Base-by-base conservation (phyloP, 2,888 invertebrate genomes). In the Ectemnius continuus region DNA sequence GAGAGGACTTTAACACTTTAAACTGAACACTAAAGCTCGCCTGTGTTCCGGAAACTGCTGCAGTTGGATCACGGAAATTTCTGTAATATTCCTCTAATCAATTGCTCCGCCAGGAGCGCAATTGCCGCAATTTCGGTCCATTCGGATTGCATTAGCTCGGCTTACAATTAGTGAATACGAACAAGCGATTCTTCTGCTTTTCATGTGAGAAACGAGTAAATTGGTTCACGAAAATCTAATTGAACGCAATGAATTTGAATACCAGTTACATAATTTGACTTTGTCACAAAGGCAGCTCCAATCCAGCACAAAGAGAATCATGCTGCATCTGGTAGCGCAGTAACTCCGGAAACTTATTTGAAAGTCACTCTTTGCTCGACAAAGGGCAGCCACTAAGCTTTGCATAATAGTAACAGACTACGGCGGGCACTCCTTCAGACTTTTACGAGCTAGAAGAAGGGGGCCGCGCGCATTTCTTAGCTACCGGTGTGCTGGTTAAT, bases 1-100 rank as follows among this genome's bases (percentile, higher is more conserved):
- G 56, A 48, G 58, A n/a, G n/a, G n/a, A n/a, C n/a, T n/a, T n/a
- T 47, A 64, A 70, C 65, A 70, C 61, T 73, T 73, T 73, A 64
- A 65, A 70, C 47, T 64, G 70, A 64, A 63, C 64, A 23, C 61
- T 65, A 70, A 70, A 58, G 65, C 58, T 52, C n/a, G 14, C 36
- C 61, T 48, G 36, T 11, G 36, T 36, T 57, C 61, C 52, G 70
- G 73, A 73, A 66, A 70, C 59, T 64, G 36, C 59, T 48, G 61
- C 61, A 73, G 70, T 70, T 61, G 48, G 62, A 58, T 62, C 59
- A 58, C 45, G 23, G 73, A 70, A 73, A 70, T 73, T 59, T 65
- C 61, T 36, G 62, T 70, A 61, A 70, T 46, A 59, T 26, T 45
- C 48, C 36, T 52, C 59, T 52, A 62, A 72, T 52, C 69, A 23